Conservation (phyloP, 2,888 invertebrate species). For the Tipula confusa region DNA sequence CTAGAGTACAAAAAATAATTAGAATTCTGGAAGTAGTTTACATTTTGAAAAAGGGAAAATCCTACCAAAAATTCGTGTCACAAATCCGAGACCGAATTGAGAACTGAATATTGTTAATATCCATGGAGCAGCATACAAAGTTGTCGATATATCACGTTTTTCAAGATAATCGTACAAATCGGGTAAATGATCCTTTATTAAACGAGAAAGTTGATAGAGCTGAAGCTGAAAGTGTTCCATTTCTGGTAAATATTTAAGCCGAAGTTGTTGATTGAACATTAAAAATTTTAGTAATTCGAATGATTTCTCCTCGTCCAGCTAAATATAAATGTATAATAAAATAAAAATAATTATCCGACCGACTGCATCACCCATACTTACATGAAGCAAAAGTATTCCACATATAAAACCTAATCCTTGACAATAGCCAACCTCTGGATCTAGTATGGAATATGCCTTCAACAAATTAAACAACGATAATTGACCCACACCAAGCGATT, state of each 20-base stretch:
- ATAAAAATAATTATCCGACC: neutral
- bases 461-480: constrained; percentile 88
- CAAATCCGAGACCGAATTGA: constrained; percentile 93
- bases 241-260: constrained; percentile 88
- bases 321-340: constrained; percentile 32
- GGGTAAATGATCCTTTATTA: constrained; percentile 81
- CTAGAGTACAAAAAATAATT: neutral
- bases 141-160: constrained; percentile 84
- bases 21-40: no score
- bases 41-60: neutral
- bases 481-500: constrained; percentile 88
- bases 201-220: constrained; percentile 87
- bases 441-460: constrained; percentile 92
- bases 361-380: constrained; percentile 53
- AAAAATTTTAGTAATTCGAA: constrained; percentile 82
- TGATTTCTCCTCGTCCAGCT: constrained; percentile 91
- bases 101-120: constrained; percentile 93
- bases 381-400: constrained; percentile 86
- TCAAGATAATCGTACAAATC: constrained; percentile 85
- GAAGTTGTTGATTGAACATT: constrained; percentile 83
- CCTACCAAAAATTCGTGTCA: constrained; percentile 77
- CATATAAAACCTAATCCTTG: constrained; percentile 96
- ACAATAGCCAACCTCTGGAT: constrained; percentile 93
- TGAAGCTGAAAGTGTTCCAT: constrained; percentile 89
- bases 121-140: constrained; percentile 96